These are phyloP conservation scores for Lampris incognitus DNA, from an alignment of 2,113 vertebrate genomes.

Conservation along the genomic window DNA sequence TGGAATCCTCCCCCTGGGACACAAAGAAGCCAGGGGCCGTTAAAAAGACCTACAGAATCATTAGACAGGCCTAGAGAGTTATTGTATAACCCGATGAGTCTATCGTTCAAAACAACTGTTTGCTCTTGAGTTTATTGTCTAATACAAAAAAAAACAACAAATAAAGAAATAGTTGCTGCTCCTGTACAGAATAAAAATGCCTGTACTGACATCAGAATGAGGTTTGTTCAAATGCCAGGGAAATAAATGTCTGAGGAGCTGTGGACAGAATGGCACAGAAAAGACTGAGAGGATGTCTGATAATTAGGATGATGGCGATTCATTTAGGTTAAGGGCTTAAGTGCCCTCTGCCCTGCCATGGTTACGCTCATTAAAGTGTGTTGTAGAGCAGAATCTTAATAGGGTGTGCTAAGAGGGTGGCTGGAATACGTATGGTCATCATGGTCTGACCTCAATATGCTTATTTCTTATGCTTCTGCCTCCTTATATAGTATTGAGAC, in stretches of 20 bases:
- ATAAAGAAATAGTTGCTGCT: constrained; percentile 11
- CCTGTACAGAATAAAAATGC: constrained; percentile 15
- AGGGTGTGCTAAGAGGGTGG: constrained; percentile 12
- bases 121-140: constrained; percentile 41
- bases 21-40: constrained; percentile 27
- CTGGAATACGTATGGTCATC: constrained; percentile 48
- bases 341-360: constrained; percentile 41
- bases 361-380: constrained; percentile 47
- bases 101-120: constrained; percentile 34
- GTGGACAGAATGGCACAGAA: background rate
- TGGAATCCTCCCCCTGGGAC: constrained; percentile 96
- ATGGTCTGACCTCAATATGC: constrained; percentile 35
- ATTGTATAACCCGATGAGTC: constrained; percentile 18
- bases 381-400: constrained; percentile 37
- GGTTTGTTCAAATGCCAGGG: background rate
- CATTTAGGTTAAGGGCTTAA: constrained; percentile 43
- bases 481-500: background rate
- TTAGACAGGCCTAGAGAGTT: constrained; percentile 1
- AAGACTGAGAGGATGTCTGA: constrained; percentile 11
- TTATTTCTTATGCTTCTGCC: background rate
- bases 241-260: constrained; percentile 13
- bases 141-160: constrained; percentile 1
- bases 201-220: constrained; percentile 14
- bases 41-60: background rate
- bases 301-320: constrained; percentile 46